Evolutionary conservation across 2,113 vertebrate genomes (phyloP).

Genomic region (Ctenomys sociabilis): DNA sequence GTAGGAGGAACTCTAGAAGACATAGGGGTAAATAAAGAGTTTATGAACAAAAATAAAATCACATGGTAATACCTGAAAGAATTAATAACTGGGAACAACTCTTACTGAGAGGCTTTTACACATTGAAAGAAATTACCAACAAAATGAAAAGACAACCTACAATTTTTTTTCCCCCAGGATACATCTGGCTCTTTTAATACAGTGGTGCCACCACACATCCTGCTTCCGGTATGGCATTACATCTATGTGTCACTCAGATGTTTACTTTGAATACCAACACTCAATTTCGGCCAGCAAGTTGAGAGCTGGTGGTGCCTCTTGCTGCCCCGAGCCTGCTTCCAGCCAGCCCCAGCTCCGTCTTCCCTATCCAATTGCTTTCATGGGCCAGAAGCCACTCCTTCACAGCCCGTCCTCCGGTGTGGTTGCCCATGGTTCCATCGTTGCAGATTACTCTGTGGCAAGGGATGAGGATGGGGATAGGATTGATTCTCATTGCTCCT

Average conservation of each 20-base stretch:
- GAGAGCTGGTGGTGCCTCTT: background rate
- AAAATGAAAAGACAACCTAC: no score
- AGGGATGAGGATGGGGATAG: slow-evolving; percentile 92
- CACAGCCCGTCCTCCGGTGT: slow-evolving; percentile 88
- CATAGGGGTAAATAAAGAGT: no score
- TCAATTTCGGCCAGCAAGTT: background rate
- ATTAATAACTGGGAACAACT: no score
- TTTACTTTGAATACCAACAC: slow-evolving; percentile 60
- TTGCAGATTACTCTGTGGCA: slow-evolving; percentile 94
- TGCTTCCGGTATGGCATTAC: slow-evolving; percentile 73
- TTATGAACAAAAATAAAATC: no score
- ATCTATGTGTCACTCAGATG: slow-evolving; percentile 81
- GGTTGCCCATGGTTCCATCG: slow-evolving; percentile 89
- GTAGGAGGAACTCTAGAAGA: no score
- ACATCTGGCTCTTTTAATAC: slow-evolving; percentile 81
- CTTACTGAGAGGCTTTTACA: no score
- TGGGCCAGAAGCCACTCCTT: slow-evolving; percentile 95
- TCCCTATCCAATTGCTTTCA: slow-evolving; percentile 86
- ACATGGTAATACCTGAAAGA: no score
- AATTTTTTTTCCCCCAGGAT: slow-evolving; percentile 86
- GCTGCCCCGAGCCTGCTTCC: rapidly evolving
- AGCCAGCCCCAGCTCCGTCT: slow-evolving; percentile 47
- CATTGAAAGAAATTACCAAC: no score
- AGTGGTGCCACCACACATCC: slow-evolving; percentile 76
- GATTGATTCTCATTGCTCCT: slow-evolving; percentile 94